phyloP scores from a whole-genome alignment of 2,888 invertebrate genomes.

The Celastrina argiolus region DNA sequence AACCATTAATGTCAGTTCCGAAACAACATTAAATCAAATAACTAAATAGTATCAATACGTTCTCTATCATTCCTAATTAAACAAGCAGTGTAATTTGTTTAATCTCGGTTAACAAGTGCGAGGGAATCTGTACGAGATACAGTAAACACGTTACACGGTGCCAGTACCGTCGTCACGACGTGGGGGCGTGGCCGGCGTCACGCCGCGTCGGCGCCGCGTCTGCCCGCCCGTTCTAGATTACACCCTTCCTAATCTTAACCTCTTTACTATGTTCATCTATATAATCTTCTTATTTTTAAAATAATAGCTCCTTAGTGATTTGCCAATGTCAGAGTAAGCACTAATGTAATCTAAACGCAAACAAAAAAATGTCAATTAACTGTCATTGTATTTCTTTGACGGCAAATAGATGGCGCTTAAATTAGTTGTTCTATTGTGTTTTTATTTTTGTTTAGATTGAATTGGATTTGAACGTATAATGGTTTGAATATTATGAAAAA shows the following conservation, averaged over 20 bases:
- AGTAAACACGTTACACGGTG: constrained; percentile 23
- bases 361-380: no score
- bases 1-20: no score
- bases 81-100: not conserved
- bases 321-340: no score
- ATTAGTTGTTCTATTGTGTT: not conserved
- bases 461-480: no score
- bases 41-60: not conserved
- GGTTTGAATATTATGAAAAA: no score
- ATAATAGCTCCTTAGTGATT: no score
- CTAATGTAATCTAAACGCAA: no score
- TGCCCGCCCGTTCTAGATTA: constrained; percentile 41
- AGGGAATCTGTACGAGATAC: constrained; percentile 12
- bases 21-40: not conserved
- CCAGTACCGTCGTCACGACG: constrained; percentile 2
- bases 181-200: constrained; percentile 68
- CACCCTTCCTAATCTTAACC: constrained; percentile 10
- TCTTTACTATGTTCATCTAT: no score
- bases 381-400: not conserved
- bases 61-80: not conserved
- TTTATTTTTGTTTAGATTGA: no score
- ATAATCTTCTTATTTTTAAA: no score
- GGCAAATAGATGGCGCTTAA: not conserved
- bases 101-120: not conserved
- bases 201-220: constrained; percentile 66